phyloP scores from a whole-genome alignment of 2,113 vertebrate genomes.

The Salvelinus sp. region DNA sequence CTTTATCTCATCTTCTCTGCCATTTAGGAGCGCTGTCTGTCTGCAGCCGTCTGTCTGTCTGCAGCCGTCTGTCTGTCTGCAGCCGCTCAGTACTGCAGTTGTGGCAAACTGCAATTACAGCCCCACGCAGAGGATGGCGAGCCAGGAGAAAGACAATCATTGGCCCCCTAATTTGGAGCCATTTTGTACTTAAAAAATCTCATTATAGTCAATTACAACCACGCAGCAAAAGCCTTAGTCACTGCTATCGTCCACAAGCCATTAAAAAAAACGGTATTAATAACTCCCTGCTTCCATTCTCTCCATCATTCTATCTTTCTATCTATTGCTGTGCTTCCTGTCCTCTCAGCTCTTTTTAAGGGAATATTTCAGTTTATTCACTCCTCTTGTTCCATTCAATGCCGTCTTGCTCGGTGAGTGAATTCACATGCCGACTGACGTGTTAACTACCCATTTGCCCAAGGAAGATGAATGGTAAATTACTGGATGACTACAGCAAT shows the following conservation, averaged over 20 bases:
- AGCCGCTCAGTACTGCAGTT: slow-evolving; percentile 17
- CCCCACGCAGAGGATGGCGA: slow-evolving; percentile 29
- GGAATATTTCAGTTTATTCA: slow-evolving; percentile 27
- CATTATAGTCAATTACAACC: slow-evolving; percentile 32
- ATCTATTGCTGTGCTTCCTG: slow-evolving; percentile 9
- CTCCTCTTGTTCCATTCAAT: slow-evolving; percentile 23
- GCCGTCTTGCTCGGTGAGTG: slow-evolving; percentile 28
- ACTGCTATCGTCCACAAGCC: not conserved
- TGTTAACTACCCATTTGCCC: slow-evolving; percentile 30
- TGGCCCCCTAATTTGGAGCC: slow-evolving; percentile 35
- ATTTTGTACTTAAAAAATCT: slow-evolving; percentile 37
- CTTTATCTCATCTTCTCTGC: not conserved
- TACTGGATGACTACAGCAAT: slow-evolving; percentile 18
- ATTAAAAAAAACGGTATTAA: not conserved
- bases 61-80: not conserved
- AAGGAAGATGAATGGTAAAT: slow-evolving; percentile 9
- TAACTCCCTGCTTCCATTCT: slow-evolving; percentile 23
- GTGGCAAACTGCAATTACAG: slow-evolving; percentile 47
- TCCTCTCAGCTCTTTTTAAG: slow-evolving; percentile 4
- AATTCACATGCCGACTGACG: slow-evolving; percentile 51
- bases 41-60: not conserved
- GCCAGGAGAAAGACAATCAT: slow-evolving; percentile 8
- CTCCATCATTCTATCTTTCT: slow-evolving; percentile 4
- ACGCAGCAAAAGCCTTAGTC: slow-evolving; percentile 9
- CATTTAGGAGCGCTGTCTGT: slow-evolving; percentile 8